These are phyloP conservation scores for Pan troglodytes DNA, from an alignment of 2,113 vertebrate species.

Conservation along the genomic window NHGRI_mPanTro3-v2.1_pri NC_072403.2:104957001-104957500, in stretches of 20 bases:
- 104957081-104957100: neutral
- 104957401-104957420: neutral
- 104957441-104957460: neutral
- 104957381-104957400: neutral
- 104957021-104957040: neutral
- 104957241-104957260: neutral
- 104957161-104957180: neutral
- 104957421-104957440: neutral
- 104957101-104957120: neutral
- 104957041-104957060: neutral
- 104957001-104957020: neutral
- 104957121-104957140: neutral
- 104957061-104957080: accelerated
- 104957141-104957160: neutral
- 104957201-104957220: neutral
- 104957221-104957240: neutral
- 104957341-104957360: neutral
- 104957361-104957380: neutral
- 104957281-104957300: neutral
- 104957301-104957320: neutral
- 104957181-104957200: neutral
- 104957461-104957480: neutral
- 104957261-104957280: neutral
- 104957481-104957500: neutral
- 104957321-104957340: neutral